These are phyloP conservation scores for Syngnathus acus DNA, from an alignment of 2,797 vertebrate species.

Conservation along the genomic window DNA sequence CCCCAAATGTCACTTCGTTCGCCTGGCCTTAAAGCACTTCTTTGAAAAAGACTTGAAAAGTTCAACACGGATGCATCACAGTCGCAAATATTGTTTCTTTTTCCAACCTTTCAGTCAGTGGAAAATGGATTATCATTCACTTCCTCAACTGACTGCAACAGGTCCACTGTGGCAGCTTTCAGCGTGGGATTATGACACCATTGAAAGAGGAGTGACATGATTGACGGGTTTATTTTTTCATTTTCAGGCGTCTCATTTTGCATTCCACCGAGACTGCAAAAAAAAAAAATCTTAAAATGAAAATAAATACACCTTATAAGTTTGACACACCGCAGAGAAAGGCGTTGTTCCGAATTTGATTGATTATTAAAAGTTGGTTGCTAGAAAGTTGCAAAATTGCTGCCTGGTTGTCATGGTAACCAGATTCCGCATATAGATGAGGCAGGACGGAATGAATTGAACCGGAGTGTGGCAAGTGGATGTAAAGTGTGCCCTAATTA, in stretches of 20 bases:
- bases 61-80: conserved; percentile 17
- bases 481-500: neutral
- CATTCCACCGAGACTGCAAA: conserved; percentile 45
- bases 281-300: conserved; percentile 4
- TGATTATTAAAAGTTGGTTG: neutral
- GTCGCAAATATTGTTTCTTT: conserved; percentile 22
- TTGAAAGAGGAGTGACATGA: conserved; percentile 61
- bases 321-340: neutral
- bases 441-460: neutral
- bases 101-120: conserved; percentile 47
- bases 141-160: conserved; percentile 32
- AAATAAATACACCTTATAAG: too few relatives aligned
- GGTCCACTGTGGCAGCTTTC: conserved; percentile 36
- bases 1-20: too few relatives aligned
- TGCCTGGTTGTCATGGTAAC: neutral
- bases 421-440: neutral
- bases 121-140: conserved; percentile 23
- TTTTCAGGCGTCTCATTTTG: conserved; percentile 54
- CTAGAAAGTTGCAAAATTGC: neutral
- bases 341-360: too few relatives aligned
- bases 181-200: conserved; percentile 55
- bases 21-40: conserved; percentile 10
- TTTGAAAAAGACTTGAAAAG: conserved; percentile 23
- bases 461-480: neutral
- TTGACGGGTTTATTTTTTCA: conserved; percentile 56